Conservation (phyloP, 2,888 invertebrate genomes). For the Andrena praecox region DNA sequence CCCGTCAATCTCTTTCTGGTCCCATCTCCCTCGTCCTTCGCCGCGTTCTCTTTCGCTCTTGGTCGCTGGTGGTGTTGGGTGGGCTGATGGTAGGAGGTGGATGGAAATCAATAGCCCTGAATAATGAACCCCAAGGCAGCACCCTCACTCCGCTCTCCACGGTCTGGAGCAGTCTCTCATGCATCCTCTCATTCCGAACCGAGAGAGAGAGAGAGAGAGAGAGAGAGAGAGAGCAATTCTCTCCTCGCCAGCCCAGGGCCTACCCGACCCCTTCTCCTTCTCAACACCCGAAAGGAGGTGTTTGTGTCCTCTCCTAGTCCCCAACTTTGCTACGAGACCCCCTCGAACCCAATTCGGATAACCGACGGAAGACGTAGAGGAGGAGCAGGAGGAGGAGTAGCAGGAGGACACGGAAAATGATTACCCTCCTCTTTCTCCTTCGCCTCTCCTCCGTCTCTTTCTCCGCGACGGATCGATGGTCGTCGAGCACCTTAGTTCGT, state of each 20-base stretch:
- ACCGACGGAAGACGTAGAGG: slow-evolving; percentile 73
- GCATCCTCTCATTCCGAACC: slow-evolving; percentile 76
- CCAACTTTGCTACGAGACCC: slow-evolving; percentile 76
- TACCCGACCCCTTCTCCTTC: slow-evolving; percentile 69
- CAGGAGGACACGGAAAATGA: slow-evolving; percentile 76
- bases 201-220: slow-evolving; percentile 61
- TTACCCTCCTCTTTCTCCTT: slow-evolving; percentile 71
- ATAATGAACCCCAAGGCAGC: slow-evolving; percentile 84
- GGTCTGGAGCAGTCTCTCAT: slow-evolving; percentile 82
- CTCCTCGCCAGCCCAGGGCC: slow-evolving; percentile 62
- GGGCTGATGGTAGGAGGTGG: slow-evolving; percentile 80
- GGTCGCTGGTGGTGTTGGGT: slow-evolving; percentile 78
- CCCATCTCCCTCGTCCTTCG: slow-evolving; percentile 66
- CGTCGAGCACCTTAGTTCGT: slow-evolving; percentile 76
- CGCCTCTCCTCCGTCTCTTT: slow-evolving; percentile 59
- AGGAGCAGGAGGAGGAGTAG: slow-evolving; percentile 66
- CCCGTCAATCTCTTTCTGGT: slow-evolving; percentile 77
- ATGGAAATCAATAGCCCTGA: slow-evolving; percentile 85
- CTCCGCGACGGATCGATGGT: slow-evolving; percentile 72
- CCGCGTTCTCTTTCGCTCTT: slow-evolving; percentile 72
- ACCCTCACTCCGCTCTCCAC: slow-evolving; percentile 78
- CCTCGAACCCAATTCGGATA: slow-evolving; percentile 79
- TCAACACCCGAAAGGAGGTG: slow-evolving; percentile 74
- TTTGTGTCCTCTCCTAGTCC: slow-evolving; percentile 79
- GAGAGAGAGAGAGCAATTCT: slow-evolving; percentile 58